phyloP scores from a whole-genome alignment of 1,140 invertebrate genomes.

The Sminthurinus signatus region DNA sequence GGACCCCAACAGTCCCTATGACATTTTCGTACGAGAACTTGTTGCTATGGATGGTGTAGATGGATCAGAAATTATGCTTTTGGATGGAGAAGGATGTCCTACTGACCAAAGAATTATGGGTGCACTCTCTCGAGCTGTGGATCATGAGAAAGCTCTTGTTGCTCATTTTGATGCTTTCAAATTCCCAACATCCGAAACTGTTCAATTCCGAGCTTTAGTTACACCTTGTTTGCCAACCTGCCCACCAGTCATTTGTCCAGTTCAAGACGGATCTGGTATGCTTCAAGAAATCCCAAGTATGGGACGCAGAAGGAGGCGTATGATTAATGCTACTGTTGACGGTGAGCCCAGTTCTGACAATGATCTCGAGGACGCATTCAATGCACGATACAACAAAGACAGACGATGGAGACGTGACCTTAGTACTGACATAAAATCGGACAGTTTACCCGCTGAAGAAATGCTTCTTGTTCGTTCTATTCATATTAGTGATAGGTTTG shows the following conservation, averaged over 20 bases:
- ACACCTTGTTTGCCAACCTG: constrained; percentile 88
- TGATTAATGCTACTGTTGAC: constrained; percentile 33
- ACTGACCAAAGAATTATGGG: constrained; percentile 91
- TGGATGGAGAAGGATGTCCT: constrained; percentile 85
- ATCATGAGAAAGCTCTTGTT: constrained; percentile 63
- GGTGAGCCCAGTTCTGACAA: constrained; percentile 20
- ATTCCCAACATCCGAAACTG: constrained; percentile 88
- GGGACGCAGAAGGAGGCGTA: constrained; percentile 61
- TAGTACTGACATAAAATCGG: constrained; percentile 23
- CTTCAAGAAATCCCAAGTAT: constrained; percentile 71
- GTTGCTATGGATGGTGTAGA: constrained; percentile 91
- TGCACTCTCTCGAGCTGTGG: constrained; percentile 70
- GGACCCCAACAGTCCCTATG: constrained; percentile 79
- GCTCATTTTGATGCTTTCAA: constrained; percentile 94
- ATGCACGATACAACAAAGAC: constrained; percentile 10
- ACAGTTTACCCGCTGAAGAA: constrained; percentile 57
- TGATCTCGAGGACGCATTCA: constrained; percentile 27
- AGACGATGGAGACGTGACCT: constrained; percentile 30
- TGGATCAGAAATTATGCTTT: constrained; percentile 82
- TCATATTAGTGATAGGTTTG: constrained; percentile 87
- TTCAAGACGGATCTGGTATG: constrained; percentile 69
- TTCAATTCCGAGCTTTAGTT: constrained; percentile 87
- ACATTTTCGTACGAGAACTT: constrained; percentile 87
- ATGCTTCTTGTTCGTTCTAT: constrained; percentile 82
- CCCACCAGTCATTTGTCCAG: constrained; percentile 80